Percentiles rank a stretch among this genome's conserved stretches.
Evolutionary conservation across 2,113 vertebrate genomes (phyloP).

Genomic region (Mastomys coucha): DNA sequence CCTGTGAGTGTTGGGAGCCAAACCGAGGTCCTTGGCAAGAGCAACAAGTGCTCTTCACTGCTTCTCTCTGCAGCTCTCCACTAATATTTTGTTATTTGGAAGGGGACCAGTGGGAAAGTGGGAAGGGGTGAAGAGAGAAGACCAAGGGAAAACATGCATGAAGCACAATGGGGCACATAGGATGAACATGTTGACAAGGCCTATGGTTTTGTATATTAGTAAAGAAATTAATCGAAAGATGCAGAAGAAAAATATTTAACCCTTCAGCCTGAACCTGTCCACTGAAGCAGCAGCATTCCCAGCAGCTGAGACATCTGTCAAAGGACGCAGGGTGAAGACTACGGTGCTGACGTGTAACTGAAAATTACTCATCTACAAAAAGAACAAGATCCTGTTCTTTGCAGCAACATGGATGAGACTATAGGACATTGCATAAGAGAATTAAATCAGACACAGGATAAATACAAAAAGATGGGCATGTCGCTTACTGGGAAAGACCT

Average conservation of each 20-base stretch:
- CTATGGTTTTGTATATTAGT: background rate
- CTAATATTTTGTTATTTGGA: background rate
- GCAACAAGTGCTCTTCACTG: background rate
- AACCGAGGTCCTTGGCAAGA: background rate
- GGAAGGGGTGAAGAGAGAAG: too few species aligned
- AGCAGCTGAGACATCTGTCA: background rate
- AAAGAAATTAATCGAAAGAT: background rate
- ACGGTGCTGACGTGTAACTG: background rate
- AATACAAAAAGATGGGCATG: background rate
- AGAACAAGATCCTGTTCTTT: background rate
- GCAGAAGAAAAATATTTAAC: background rate
- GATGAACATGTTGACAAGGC: background rate
- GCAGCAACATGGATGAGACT: background rate
- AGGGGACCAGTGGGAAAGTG: background rate
- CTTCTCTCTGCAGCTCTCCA: background rate
- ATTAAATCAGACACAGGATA: background rate
- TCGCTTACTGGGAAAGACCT: background rate
- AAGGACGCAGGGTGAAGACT: too few species aligned
- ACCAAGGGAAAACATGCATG: too few species aligned
- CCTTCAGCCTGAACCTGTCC: background rate
- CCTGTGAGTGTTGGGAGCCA: background rate
- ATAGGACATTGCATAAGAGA: accelerated
- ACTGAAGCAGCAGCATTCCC: background rate
- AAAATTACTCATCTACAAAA: background rate
- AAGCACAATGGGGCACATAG: background rate